These are phyloP conservation scores for Papilio elwesi DNA, from an alignment of 2,888 invertebrate genomes.

Conservation along the genomic window DNA sequence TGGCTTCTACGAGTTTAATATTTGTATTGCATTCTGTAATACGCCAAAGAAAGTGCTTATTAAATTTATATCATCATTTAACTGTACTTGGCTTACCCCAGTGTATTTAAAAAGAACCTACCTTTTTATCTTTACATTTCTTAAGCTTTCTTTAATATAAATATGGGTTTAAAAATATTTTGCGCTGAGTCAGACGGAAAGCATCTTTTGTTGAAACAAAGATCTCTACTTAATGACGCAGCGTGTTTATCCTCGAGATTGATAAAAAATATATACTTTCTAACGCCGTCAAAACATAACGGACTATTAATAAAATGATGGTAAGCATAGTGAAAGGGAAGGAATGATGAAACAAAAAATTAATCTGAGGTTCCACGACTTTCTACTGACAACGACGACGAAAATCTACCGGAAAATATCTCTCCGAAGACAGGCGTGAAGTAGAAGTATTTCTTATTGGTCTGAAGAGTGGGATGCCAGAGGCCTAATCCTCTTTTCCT, in stretches of 20 bases:
- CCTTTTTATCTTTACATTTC: neutral
- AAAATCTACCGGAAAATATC: too few relatives aligned
- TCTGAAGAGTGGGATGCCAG: too few relatives aligned
- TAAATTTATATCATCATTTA: too few relatives aligned
- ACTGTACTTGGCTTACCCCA: too few relatives aligned
- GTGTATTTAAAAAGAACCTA: too few relatives aligned
- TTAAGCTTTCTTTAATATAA: neutral
- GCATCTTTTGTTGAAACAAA: slow-evolving; percentile 26
- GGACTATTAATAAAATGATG: slow-evolving; percentile 26
- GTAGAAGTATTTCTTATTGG: too few relatives aligned
- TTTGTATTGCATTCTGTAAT: too few relatives aligned
- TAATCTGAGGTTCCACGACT: neutral
- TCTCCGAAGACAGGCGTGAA: too few relatives aligned
- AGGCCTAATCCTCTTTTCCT: too few relatives aligned
- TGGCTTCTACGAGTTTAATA: too few relatives aligned
- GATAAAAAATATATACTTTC: slow-evolving; percentile 18
- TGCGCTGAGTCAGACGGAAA: slow-evolving; percentile 2
- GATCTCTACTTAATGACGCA: slow-evolving; percentile 24
- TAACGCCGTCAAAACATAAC: slow-evolving; percentile 23
- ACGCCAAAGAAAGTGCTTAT: too few relatives aligned
- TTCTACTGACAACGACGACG: neutral
- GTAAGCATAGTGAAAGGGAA: neutral
- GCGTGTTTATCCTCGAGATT: neutral
- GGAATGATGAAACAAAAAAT: slow-evolving; percentile 5
- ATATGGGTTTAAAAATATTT: slow-evolving; percentile 17